A percentile compares a stretch with the other conserved stretches of the same genome.
phyloP scores from a whole-genome alignment of 2,113 vertebrate species.

The Leiothrix lutea region DNA sequence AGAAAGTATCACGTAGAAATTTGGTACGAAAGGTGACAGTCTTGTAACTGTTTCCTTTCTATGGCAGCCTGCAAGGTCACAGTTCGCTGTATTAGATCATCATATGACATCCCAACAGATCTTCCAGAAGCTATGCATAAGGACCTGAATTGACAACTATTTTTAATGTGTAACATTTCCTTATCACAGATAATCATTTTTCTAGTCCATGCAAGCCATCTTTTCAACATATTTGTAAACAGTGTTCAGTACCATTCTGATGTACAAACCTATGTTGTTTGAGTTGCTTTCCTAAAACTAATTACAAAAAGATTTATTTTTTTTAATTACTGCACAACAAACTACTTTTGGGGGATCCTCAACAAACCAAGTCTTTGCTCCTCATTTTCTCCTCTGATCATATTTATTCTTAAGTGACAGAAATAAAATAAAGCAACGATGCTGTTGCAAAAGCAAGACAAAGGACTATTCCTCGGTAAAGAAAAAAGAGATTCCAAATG shows the following conservation, averaged over 20 bases:
- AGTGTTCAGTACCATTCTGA: background rate
- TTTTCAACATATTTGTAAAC: background rate
- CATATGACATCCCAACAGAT: background rate
- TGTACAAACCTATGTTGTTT: background rate
- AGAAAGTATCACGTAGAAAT: background rate
- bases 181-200: background rate
- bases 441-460: background rate
- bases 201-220: background rate
- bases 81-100: background rate
- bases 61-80: background rate
- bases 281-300: background rate
- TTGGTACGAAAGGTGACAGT: background rate
- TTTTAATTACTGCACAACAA: background rate
- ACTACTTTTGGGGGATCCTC: background rate
- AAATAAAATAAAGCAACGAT: background rate
- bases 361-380: background rate
- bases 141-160: background rate
- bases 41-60: background rate
- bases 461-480: background rate
- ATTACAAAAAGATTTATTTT: background rate
- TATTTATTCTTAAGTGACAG: background rate
- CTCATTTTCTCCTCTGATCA: background rate
- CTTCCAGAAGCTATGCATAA: background rate
- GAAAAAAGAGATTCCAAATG: background rate
- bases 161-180: background rate